Evolutionary conservation across 2,888 invertebrate species (phyloP), one percentile per base, ranked within the genome.

Genomic region (Nysson spinosus): DNA sequence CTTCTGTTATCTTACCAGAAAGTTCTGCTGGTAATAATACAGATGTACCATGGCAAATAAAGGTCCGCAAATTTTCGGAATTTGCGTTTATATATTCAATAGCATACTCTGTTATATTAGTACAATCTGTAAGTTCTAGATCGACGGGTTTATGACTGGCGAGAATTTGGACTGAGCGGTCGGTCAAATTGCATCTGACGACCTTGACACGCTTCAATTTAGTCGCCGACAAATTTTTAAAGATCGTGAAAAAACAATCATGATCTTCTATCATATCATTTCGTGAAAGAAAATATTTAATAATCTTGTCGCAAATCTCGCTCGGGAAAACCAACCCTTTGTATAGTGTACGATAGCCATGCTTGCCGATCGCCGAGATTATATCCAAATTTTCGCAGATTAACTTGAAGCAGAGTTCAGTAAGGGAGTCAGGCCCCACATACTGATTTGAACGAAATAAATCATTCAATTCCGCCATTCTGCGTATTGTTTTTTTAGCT

Each of bases 51-150:
- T 94, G 94, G 75, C 96, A 89, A 75, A 92, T 91, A 11, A 96
- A 86, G 0, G 92, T 92, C 49, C 91, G 88, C 51, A 96, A 88
- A 80, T 92, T 93, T 63, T 91, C 89, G 28, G 94, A 92, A 82
- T 93, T 90, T 54, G 88, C 89, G 72, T 93, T 94, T 46, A 96
- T 91, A 54, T 90, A 88, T 61, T 91, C 90, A 64, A 96, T 89
- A 16, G 92, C 90, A 16, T 88, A 85, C 34, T 90, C 88, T 0
- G 93, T 91, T 37, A 96, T 87, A 68, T 90, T 90, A 66, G 90
- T 89, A 84, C 95, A 95, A 77, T 94, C 92, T 55, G 92, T 90
- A 68, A 97, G 89, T 73, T 95, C 94, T 42, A 97, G 87, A 68
- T 93, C 93, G 9, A 90, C 88, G 30, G 95, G 90, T 69, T 92